Evolutionary conservation across 2,888 invertebrate genomes (phyloP), one percentile per base, ranked within the genome.

Genomic region (Drosophila bunnanda): DNA sequence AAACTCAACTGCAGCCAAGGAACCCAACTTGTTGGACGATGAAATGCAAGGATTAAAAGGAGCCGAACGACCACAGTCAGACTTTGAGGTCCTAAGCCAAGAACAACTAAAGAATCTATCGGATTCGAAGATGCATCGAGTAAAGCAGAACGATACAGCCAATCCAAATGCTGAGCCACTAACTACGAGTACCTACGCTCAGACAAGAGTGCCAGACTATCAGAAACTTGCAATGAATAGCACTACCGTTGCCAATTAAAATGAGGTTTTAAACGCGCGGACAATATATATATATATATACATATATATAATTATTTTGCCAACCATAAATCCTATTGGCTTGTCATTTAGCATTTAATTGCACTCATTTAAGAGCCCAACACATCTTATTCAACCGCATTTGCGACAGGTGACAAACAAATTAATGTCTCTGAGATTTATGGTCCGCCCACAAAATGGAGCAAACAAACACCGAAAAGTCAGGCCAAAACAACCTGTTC

Each of bases 401-500:
- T 60, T 66, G 48, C 64, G 72, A 64, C 73, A 74, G 73, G 73
- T 74, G 73, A 70, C 58, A 67, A 72, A 55, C 73, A 60, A 72
- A 72, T 74, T 74, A 74, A 74, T 73, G 73, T 60, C 59, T 44
- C 73, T 17, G 67, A 53, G 73, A 74, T 74, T 74, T 74, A 74
- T 72, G 59, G 30, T 32, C 72, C 72, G 67, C 73, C 73, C 72
- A 74, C 71, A 39, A 55, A 52, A 52, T 39, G 55, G 25, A 20
- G 46, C 41, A 57, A 69, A 68, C 68, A 65, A 65, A 54, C 54
- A 50, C 53, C 61, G 28, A 56, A 60, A 66, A 52, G 52, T 43
- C 44, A 54, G 53, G 39, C 54, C 66, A 39, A 67, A 74, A 57
- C 67, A 71, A 82, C 80, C 80, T 80, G 82, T 80, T 76, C 80